Evolutionary conservation across 2,113 vertebrate species (phyloP).

Genomic region (Scopus umbretta): DNA sequence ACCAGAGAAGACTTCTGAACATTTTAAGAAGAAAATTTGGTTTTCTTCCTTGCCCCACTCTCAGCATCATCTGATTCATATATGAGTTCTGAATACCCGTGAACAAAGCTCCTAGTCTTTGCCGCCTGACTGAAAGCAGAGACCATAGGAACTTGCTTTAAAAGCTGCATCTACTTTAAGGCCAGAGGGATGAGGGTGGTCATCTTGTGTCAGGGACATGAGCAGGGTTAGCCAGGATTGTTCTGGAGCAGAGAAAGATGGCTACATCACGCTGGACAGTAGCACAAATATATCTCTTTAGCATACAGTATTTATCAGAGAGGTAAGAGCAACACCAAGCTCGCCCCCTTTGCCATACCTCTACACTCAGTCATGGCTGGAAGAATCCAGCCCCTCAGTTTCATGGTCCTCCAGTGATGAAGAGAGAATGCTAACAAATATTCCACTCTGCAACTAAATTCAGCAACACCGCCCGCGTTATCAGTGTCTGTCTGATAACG

Average conservation of each 20-base stretch:
- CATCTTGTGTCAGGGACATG: no score
- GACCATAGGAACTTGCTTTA: not conserved
- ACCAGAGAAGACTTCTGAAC: not conserved
- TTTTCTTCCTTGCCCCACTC: not conserved
- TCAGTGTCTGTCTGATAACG: not conserved
- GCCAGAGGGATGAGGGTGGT: not conserved
- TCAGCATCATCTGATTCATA: not conserved
- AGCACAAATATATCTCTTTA: not conserved
- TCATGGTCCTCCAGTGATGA: not conserved
- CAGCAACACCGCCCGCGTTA: not conserved
- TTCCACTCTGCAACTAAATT: not conserved
- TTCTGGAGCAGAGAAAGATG: not conserved
- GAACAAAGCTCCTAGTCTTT: not conserved
- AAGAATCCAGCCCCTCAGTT: not conserved
- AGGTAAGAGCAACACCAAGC: not conserved
- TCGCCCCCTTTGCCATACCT: not conserved
- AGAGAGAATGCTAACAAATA: not conserved
- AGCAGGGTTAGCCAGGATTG: not conserved
- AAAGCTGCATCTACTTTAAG: not conserved
- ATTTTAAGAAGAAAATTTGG: not conserved
- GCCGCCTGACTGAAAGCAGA: not conserved
- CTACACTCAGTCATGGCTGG: not conserved
- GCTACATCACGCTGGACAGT: not conserved
- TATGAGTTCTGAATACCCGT: not conserved
- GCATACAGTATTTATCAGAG: not conserved